Evolutionary conservation across 1,140 invertebrate genomes (phyloP).

Genomic region (Sesamia nonagrioides): DNA sequence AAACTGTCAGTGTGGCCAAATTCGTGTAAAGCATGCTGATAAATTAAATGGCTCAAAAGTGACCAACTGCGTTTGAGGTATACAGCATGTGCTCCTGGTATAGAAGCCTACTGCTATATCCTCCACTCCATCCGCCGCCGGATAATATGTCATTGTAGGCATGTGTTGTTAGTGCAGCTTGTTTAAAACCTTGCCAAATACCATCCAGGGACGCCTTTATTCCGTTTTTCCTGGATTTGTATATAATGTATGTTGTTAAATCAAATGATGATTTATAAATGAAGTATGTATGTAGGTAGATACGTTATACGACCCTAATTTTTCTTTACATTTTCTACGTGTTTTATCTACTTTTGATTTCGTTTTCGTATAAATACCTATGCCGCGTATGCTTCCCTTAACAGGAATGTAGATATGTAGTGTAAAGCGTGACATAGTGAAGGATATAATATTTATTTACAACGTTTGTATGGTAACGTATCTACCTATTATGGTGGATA

Average conservation of each 20-base stretch:
- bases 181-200: neutral
- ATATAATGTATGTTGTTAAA: constrained; percentile 6
- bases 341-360: neutral
- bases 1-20: neutral
- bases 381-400: no score
- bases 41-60: neutral
- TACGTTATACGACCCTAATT: neutral
- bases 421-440: no score
- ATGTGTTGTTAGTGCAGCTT: neutral
- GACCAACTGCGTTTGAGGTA: constrained; percentile 1
- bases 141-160: neutral
- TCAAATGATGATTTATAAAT: neutral
- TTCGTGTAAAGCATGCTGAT: neutral
- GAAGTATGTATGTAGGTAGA: neutral
- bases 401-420: no score
- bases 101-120: neutral
- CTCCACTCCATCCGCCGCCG: neutral
- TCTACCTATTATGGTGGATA: neutral
- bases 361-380: no score
- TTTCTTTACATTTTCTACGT: neutral
- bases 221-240: neutral
- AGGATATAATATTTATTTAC: no score
- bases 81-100: neutral
- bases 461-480: neutral
- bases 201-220: neutral